Evolutionary conservation across 2,797 vertebrate species (phyloP).

Genomic region (Sciurus vulgaris): DNA sequence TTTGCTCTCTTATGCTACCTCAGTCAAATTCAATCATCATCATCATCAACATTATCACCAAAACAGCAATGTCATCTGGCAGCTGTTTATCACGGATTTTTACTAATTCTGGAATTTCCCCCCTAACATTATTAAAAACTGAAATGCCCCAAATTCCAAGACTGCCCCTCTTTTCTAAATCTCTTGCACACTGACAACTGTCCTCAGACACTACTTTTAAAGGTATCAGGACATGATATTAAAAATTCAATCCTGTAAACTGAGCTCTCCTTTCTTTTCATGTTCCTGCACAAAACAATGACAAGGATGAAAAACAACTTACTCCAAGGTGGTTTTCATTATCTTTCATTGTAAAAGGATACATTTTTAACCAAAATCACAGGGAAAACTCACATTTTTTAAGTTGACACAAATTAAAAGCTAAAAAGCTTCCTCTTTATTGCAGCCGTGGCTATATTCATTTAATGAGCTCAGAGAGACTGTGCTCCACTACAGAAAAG

Average conservation of each 20-base stretch:
- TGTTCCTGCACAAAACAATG: not conserved
- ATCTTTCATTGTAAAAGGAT: not conserved
- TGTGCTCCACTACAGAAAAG: not conserved
- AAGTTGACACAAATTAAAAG: not conserved
- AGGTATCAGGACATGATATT: conserved; percentile 71
- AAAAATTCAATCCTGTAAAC: conserved; percentile 67
- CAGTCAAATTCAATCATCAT: conserved; percentile 77
- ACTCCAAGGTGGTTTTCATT: not conserved
- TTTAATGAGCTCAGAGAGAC: not conserved
- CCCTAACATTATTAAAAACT: conserved; percentile 80
- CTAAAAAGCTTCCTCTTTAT: not conserved
- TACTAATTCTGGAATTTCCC: conserved; percentile 63
- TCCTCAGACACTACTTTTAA: conserved; percentile 75
- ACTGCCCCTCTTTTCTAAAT: conserved; percentile 75
- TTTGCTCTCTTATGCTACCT: conserved; percentile 50
- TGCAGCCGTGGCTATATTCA: not conserved
- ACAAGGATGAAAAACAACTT: not conserved
- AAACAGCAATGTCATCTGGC: conserved; percentile 76
- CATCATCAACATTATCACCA: conserved; percentile 3
- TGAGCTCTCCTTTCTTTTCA: not conserved
- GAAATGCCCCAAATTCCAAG: conserved; percentile 84
- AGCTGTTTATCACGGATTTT: conserved; percentile 80
- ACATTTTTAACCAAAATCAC: not conserved
- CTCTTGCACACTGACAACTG: conserved; percentile 81
- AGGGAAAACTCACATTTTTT: not conserved